These are phyloP conservation scores for Halcyon smyrnensis DNA, from an alignment of 2,797 vertebrate species.

Conservation along the genomic window DNA sequence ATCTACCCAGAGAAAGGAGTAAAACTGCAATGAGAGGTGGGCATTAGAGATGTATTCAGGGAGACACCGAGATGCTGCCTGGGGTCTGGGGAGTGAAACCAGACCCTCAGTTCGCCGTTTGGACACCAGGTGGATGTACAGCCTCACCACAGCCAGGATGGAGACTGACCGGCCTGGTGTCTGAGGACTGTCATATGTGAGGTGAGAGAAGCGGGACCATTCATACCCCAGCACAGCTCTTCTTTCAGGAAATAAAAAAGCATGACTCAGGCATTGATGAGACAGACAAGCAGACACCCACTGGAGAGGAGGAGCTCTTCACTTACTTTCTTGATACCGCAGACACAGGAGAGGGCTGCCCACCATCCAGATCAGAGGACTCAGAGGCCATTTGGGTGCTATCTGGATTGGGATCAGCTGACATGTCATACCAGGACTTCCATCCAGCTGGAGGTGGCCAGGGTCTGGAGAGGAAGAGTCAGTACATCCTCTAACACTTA, in stretches of 20 bases:
- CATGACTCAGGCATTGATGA: rapidly evolving
- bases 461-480: not conserved
- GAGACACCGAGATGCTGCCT: not conserved
- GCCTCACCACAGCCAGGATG: not conserved
- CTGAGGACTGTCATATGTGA: not conserved
- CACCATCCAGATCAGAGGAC: not conserved
- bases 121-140: constrained; percentile 46
- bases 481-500: not conserved
- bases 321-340: not conserved
- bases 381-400: not conserved
- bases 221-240: not conserved
- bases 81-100: not conserved
- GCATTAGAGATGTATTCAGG: not conserved
- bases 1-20: not conserved
- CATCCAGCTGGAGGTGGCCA: not conserved
- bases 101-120: not conserved
- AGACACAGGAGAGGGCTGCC: not conserved
- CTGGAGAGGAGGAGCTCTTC: not conserved
- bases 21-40: not conserved
- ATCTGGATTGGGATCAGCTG: not conserved
- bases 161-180: rapidly evolving
- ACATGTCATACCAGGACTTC: not conserved
- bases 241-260: not conserved
- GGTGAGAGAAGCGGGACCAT: not conserved
- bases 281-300: not conserved